These are phyloP conservation scores for Aphaenogaster rudis DNA, from an alignment of 1,140 invertebrate genomes.

Conservation along the genomic window DNA sequence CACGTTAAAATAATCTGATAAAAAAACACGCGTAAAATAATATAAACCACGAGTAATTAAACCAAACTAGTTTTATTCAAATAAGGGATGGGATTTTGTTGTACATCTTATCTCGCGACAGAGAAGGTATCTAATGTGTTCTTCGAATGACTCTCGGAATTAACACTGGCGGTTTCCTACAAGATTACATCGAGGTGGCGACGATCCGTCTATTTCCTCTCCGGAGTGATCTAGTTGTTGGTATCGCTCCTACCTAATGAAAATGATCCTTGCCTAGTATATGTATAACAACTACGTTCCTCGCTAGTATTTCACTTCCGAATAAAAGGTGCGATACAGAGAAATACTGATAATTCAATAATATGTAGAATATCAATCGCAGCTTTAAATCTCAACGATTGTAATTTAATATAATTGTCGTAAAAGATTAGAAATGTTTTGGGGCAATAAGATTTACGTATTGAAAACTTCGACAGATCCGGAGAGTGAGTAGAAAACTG, in stretches of 20 bases:
- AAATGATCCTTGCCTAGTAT: slow-evolving; percentile 30
- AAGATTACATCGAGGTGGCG: slow-evolving; percentile 63
- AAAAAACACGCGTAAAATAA: background rate
- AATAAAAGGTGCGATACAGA: background rate
- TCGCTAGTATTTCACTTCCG: background rate
- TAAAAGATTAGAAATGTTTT: background rate
- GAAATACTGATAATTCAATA: background rate
- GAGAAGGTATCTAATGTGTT: slow-evolving; percentile 48
- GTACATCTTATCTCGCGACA: slow-evolving; percentile 19
- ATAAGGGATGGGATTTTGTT: slow-evolving; percentile 10
- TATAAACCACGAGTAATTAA: background rate
- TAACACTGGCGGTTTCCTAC: slow-evolving; percentile 69
- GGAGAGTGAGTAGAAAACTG: background rate
- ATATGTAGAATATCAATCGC: background rate
- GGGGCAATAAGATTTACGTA: background rate
- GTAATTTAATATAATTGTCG: background rate
- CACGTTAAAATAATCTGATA: background rate
- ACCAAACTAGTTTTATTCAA: slow-evolving; percentile 3
- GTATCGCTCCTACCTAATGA: background rate
- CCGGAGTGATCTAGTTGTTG: slow-evolving; percentile 36
- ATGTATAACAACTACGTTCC: slow-evolving; percentile 8
- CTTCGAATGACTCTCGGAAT: slow-evolving; percentile 63
- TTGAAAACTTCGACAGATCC: background rate
- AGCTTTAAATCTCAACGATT: background rate
- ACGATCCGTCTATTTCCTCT: slow-evolving; percentile 54